Evolutionary conservation across 1,140 invertebrate species (phyloP).

Genomic region (Drosophila sucinea): DNA sequence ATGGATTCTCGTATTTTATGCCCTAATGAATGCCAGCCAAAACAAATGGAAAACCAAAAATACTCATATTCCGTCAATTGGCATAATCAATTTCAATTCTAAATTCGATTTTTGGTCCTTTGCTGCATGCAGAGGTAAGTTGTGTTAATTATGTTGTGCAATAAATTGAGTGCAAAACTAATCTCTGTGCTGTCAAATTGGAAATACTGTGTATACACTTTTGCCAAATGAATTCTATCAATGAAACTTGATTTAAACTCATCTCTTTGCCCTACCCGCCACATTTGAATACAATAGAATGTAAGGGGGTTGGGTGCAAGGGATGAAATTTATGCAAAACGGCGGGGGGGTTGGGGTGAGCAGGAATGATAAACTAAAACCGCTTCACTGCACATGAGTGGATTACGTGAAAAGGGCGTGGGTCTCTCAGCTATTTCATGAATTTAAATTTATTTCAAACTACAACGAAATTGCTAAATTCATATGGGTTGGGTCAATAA

Average conservation of each 20-base stretch:
- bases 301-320: too few species aligned
- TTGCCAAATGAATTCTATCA: slow-evolving; percentile 2
- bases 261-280: neutral
- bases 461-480: too few species aligned
- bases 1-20: neutral
- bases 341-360: too few species aligned
- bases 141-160: neutral
- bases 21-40: neutral
- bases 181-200: neutral
- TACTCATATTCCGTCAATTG: neutral
- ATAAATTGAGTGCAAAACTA: slow-evolving; percentile 3
- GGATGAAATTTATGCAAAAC: neutral
- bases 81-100: neutral
- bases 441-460: neutral
- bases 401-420: neutral
- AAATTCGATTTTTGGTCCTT: neutral
- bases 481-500: too few species aligned
- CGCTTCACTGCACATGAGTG: slow-evolving; percentile 1
- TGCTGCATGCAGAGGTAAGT: neutral
- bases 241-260: neutral
- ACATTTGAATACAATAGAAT: neutral
- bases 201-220: neutral
- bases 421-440: neutral
- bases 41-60: neutral
- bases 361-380: too few species aligned